Conservation (phyloP, 2,888 invertebrate species). For the Ecliptopera silaceata region DNA sequence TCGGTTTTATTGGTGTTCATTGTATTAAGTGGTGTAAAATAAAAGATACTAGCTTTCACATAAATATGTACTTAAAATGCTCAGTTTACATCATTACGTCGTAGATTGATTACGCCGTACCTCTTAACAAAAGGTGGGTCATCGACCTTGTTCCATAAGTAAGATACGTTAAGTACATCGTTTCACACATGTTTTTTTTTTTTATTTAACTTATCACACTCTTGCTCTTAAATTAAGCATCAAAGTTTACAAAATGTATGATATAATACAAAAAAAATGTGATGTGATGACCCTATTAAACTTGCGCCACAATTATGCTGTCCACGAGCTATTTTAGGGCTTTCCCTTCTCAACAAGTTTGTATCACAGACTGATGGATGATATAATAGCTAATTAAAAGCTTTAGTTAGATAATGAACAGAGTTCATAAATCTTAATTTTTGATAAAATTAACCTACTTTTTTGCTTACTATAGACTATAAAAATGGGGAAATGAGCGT, state of each 20-base stretch:
- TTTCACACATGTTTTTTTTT: too few relatives aligned
- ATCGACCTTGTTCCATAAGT: too few relatives aligned
- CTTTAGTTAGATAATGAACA: conserved; percentile 1
- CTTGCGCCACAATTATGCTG: conserved; percentile 1
- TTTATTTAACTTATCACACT: too few relatives aligned
- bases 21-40: conserved; percentile 15
- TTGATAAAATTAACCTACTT: neutral
- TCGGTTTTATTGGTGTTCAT: conserved; percentile 28
- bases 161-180: too few relatives aligned
- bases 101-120: too few relatives aligned
- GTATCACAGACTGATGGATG: conserved; percentile 21
- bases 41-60: neutral
- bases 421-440: neutral
- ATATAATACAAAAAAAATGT: too few relatives aligned
- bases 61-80: conserved; percentile 1
- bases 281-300: neutral
- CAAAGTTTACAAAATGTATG: neutral
- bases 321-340: conserved; percentile 20
- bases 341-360: conserved; percentile 21
- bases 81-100: too few relatives aligned
- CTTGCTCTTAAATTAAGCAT: too few relatives aligned
- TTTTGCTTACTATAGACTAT: too few relatives aligned
- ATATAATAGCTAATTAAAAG: conserved; percentile 24
- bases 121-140: too few relatives aligned
- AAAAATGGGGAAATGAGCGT: too few relatives aligned